phyloP scores from a whole-genome alignment of 2,888 invertebrate species.

The Capitulum mitella region DNA sequence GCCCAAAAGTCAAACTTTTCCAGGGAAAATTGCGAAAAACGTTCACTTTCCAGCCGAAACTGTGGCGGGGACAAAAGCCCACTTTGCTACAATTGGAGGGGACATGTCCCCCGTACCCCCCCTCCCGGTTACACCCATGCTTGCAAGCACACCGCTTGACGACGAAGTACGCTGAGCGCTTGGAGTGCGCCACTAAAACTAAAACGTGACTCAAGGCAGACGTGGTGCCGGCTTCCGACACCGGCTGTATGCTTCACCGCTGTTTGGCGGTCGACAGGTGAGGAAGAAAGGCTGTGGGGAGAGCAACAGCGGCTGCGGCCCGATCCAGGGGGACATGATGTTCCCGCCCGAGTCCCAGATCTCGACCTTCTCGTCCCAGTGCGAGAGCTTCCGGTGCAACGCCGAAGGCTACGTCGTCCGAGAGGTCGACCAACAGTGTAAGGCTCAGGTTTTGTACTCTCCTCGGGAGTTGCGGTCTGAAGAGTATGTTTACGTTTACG shows the following conservation, averaged over 20 bases:
- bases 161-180: not conserved
- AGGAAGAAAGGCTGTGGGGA: not conserved
- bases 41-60: no score
- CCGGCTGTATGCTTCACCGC: not conserved
- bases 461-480: no score
- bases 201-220: no score
- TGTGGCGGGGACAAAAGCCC: no score
- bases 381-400: not conserved
- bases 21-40: no score
- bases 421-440: not conserved
- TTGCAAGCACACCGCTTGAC: not conserved
- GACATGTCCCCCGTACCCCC: no score
- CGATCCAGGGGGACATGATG: not conserved
- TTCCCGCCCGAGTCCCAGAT: not conserved
- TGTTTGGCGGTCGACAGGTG: not conserved
- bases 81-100: no score
- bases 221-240: not conserved
- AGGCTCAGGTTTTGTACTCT: not conserved
- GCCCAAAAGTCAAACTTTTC: no score
- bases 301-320: not conserved
- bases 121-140: no score
- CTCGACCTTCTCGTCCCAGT: not conserved
- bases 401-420: not conserved
- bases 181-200: not conserved
- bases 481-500: no score